Conservation (phyloP, 1,140 invertebrate genomes). For the Caerostris extrusa region DNA sequence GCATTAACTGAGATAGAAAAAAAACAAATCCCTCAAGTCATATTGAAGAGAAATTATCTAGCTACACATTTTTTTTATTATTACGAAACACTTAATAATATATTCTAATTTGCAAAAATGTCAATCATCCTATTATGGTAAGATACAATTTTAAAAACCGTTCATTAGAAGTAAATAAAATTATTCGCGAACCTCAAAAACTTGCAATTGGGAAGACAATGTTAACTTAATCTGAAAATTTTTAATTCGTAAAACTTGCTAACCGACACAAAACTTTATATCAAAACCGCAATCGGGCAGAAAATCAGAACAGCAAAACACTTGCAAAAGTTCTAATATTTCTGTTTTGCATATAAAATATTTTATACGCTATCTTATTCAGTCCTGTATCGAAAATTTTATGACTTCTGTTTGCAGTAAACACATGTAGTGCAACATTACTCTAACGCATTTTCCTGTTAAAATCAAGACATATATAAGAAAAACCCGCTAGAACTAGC, state of each 20-base stretch:
- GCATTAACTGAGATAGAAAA: background rate
- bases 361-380: conserved; percentile 50
- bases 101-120: background rate
- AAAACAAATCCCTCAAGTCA: too few species aligned
- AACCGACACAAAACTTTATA: background rate
- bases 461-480: conserved; percentile 31
- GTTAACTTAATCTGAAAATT: background rate
- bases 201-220: background rate
- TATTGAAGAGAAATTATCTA: too few species aligned
- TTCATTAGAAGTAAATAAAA: conserved; percentile 1
- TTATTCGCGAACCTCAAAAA: background rate
- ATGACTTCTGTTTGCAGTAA: conserved; percentile 46
- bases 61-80: too few species aligned
- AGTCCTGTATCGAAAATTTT: conserved; percentile 32
- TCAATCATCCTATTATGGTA: background rate
- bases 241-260: background rate
- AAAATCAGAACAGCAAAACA: background rate
- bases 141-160: background rate
- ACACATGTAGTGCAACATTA: background rate
- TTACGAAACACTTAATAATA: background rate
- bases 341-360: background rate
- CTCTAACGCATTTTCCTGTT: background rate
- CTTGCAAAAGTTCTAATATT: conserved; percentile 3
- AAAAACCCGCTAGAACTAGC: background rate
- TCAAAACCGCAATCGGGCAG: background rate